Evolutionary conservation across 2,888 invertebrate genomes (phyloP).

Genomic region (Aleiodes alternator): DNA sequence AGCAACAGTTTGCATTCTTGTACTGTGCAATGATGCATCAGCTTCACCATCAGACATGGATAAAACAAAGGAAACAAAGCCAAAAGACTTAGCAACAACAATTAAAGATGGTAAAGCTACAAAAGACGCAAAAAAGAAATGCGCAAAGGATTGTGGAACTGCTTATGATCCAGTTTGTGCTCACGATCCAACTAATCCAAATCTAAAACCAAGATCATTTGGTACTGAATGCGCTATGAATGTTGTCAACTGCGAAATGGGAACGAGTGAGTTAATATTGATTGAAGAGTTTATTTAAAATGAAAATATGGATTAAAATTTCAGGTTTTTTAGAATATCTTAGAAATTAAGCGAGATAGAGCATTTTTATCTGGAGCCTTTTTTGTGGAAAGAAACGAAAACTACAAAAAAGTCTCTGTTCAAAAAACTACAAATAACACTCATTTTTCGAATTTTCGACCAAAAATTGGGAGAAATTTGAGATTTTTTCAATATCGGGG

Average conservation of each 20-base stretch:
- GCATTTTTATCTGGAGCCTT: no score
- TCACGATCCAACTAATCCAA: slow-evolving; percentile 78
- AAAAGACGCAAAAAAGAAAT: slow-evolving; percentile 80
- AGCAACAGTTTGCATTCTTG: slow-evolving; percentile 56
- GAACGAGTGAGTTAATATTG: slow-evolving; percentile 78
- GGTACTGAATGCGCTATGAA: slow-evolving; percentile 81
- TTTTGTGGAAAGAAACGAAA: no score
- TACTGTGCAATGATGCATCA: slow-evolving; percentile 51
- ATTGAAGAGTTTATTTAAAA: no score
- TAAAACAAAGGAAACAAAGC: slow-evolving; percentile 61
- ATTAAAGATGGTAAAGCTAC: slow-evolving; percentile 79
- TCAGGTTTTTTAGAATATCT: no score
- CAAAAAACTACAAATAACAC: no score
- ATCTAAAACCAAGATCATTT: slow-evolving; percentile 77
- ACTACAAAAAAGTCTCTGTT: no score
- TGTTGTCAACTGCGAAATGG: slow-evolving; percentile 82
- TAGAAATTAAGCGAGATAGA: no score
- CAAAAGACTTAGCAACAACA: slow-evolving; percentile 69
- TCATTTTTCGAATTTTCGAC: no score
- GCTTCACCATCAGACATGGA: slow-evolving; percentile 54
- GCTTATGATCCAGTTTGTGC: slow-evolving; percentile 81
- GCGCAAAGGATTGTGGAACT: slow-evolving; percentile 71
- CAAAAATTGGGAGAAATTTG: no score
- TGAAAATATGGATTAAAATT: neutral
- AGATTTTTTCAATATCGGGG: neutral